phyloP scores from a whole-genome alignment of 2,888 invertebrate genomes.

The Athalia cordata region DNA sequence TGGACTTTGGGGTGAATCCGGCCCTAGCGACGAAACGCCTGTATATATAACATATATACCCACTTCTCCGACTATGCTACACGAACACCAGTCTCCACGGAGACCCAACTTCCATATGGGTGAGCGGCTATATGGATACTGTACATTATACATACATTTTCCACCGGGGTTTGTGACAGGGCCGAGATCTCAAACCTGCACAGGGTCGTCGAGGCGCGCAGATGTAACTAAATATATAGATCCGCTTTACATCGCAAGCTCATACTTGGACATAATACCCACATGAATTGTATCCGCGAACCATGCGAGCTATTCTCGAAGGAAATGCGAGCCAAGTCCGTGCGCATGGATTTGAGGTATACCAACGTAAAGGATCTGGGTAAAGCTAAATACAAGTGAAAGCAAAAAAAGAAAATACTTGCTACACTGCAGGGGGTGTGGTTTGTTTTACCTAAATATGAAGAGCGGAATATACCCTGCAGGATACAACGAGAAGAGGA shows the following conservation, averaged over 20 bases:
- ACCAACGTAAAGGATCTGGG: neutral
- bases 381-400: too few relatives aligned
- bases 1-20: constrained; percentile 72
- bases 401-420: neutral
- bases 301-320: too few relatives aligned
- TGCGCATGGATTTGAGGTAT: neutral
- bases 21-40: constrained; percentile 51
- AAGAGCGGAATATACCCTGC: neutral
- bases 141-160: neutral
- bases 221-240: constrained; percentile 64
- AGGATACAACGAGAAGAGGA: neutral
- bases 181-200: constrained; percentile 46
- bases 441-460: constrained; percentile 19
- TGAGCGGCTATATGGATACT: neutral
- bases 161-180: constrained; percentile 24
- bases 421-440: neutral
- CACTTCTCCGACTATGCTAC: neutral
- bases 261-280: neutral
- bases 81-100: neutral
- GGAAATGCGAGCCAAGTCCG: too few relatives aligned
- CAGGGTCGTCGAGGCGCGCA: constrained; percentile 64
- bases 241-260: neutral
- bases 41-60: constrained; percentile 17
- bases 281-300: neutral
- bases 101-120: neutral